Base-by-base conservation (phyloP, 2,113 vertebrate genomes). In the Seriola rivoliana region DNA sequence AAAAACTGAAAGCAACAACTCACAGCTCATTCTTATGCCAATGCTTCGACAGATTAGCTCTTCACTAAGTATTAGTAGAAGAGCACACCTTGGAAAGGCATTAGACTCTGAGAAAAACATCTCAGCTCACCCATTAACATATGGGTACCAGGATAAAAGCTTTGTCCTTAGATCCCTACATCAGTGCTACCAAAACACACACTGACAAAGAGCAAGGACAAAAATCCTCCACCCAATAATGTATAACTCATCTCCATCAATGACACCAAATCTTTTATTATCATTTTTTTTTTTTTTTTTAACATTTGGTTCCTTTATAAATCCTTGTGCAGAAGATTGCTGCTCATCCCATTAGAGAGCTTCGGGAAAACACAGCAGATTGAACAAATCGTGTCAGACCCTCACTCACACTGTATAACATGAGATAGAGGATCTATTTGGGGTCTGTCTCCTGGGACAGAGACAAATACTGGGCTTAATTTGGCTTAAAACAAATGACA, bases 401-500 rank as follows among this genome's bases (percentile, higher is more conserved):
- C 23, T 34, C 14, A 7, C 59, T 74, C 42, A 9, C 25, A 52
- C 74, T 40, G 34, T 57, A 71, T 87, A 82, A 91, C 55, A 76
- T 85, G 71, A 83, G 79, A 70, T 8, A 13, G 25, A 81, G 84
- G 91, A 85, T 91, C 80, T 75, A 89, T 94, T 93, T 92, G 90
- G 71, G 40, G 29, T 82, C 67, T 1, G 17, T 91, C 93, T 86
- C 92, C 62, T 38, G 89, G 88, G 93, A 85, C 75, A 76, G 74
- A 75, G 84, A 89, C 90, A 90, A 94, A 93, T 82, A 88, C 86
- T 75, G 84, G 85, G 92, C 89, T 94, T 93, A 93, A 74, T 32
- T 40, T 81, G 86, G 84, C 81, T 92, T 91, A 91, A 71, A 86
- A 75, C 74, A 82, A 86, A 92, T 79, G 64, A 92, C 92, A 93